phyloP scores from a whole-genome alignment of 2,888 invertebrate species.

The Phanerotoma sp. region DNA sequence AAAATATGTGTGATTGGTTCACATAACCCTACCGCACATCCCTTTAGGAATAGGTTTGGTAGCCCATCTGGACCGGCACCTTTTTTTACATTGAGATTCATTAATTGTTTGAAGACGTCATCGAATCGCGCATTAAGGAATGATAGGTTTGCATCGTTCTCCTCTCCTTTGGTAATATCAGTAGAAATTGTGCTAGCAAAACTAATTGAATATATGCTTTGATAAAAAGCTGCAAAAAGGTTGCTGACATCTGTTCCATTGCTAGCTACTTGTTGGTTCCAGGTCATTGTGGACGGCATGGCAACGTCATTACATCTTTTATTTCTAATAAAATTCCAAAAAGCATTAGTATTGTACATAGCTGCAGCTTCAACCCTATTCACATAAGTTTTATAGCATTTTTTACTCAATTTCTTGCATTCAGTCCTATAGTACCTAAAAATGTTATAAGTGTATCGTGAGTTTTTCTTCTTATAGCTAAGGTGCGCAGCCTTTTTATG shows the following conservation, averaged over 20 bases:
- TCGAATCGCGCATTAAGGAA: not conserved
- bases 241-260: not conserved
- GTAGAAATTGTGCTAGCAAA: not conserved
- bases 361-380: not conserved
- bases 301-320: not conserved
- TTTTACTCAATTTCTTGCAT: not conserved
- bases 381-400: not conserved
- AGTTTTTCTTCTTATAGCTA: not conserved
- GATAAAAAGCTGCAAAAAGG: not conserved
- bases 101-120: not conserved
- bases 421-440: not conserved
- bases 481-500: not conserved
- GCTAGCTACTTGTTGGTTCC: not conserved
- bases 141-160: not conserved
- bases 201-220: not conserved
- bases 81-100: not conserved
- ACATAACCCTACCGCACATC: slow-evolving; percentile 2
- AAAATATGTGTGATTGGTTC: slow-evolving; percentile 18
- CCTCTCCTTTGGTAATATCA: not conserved
- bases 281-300: not conserved
- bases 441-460: not conserved
- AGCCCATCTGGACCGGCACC: not conserved
- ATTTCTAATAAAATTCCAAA: not conserved
- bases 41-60: slow-evolving; percentile 1
- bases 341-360: not conserved